A percentile compares a stretch with the other conserved stretches of the same genome.
phyloP scores from a whole-genome alignment of 37 sponge, comb jelly and placozoan genomes.

The Lycopodina hypogea region DNA sequence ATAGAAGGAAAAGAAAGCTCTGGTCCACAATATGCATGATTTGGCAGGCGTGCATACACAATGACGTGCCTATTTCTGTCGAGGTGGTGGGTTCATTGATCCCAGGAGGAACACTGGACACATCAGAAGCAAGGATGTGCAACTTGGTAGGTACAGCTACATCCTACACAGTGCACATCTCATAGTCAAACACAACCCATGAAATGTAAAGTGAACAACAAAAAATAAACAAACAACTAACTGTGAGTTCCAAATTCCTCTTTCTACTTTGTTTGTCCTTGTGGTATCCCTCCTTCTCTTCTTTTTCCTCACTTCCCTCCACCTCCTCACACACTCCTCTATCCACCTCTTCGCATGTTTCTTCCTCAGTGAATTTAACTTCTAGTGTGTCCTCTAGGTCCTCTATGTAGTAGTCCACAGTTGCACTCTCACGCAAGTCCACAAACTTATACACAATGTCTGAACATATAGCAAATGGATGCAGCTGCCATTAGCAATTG shows the following conservation, averaged over 20 bases:
- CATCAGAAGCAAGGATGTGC: too few relatives aligned
- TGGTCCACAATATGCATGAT: too few relatives aligned
- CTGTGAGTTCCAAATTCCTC: neutral
- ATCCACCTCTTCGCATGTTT: neutral
- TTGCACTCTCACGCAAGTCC: neutral
- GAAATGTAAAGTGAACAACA: too few relatives aligned
- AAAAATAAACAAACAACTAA: neutral
- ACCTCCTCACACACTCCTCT: neutral
- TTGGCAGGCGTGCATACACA: neutral
- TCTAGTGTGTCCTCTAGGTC: conserved; percentile 4
- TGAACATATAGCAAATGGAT: neutral
- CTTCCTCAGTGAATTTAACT: neutral
- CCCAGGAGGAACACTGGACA: too few relatives aligned
- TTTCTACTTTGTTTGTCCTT: neutral
- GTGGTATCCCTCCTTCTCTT: neutral
- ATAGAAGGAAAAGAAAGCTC: too few relatives aligned
- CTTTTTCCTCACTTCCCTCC: neutral
- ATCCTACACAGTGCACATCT: too few relatives aligned
- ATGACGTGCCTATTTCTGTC: neutral
- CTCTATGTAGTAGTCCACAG: too few relatives aligned
- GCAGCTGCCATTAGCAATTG: neutral
- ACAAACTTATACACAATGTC: conserved; percentile 19
- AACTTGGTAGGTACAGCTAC: too few relatives aligned
- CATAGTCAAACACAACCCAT: too few relatives aligned
- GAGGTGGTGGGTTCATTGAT: too few relatives aligned